A percentile compares a stretch with the other conserved stretches of the same genome.
phyloP scores from a whole-genome alignment of 37 sponge, comb jelly and placozoan species.

The Amphimedon queenslandica region DNA sequence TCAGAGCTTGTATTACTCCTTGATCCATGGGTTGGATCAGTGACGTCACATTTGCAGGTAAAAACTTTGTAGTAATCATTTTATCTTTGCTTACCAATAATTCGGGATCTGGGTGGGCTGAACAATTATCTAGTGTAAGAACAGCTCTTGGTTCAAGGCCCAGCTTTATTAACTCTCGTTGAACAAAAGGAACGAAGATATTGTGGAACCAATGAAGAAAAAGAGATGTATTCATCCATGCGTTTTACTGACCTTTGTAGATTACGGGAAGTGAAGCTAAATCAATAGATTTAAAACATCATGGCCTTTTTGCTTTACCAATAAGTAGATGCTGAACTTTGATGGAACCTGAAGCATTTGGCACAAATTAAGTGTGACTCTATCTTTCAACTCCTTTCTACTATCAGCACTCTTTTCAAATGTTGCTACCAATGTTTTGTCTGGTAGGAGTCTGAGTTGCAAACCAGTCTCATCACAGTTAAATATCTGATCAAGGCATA shows the following conservation, averaged over 20 bases:
- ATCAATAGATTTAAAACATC: conserved; percentile 45
- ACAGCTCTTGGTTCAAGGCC: conserved; percentile 44
- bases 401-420: conserved; percentile 66
- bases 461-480: conserved; percentile 87
- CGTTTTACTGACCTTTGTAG: conserved; percentile 58
- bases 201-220: conserved; percentile 65
- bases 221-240: conserved; percentile 56
- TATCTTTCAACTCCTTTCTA: conserved; percentile 48
- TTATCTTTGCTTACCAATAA: conserved; percentile 41
- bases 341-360: no score
- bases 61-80: conserved; percentile 40
- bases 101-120: conserved; percentile 59
- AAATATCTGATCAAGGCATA: no score
- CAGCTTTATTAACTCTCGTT: conserved; percentile 8
- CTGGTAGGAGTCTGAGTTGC: conserved; percentile 52
- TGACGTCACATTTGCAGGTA: conserved; percentile 75
- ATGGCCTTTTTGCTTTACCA: conserved; percentile 60
- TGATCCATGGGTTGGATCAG: conserved; percentile 85
- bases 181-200: conserved; percentile 53
- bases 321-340: no score
- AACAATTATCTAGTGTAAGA: conserved; percentile 56
- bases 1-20: conserved; percentile 47
- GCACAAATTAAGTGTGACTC: conserved; percentile 56
- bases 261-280: conserved; percentile 35
- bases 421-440: conserved; percentile 31